Evolutionary conservation across 1,140 invertebrate genomes (phyloP).

Genomic region (Drosophila mauritiana): DNA sequence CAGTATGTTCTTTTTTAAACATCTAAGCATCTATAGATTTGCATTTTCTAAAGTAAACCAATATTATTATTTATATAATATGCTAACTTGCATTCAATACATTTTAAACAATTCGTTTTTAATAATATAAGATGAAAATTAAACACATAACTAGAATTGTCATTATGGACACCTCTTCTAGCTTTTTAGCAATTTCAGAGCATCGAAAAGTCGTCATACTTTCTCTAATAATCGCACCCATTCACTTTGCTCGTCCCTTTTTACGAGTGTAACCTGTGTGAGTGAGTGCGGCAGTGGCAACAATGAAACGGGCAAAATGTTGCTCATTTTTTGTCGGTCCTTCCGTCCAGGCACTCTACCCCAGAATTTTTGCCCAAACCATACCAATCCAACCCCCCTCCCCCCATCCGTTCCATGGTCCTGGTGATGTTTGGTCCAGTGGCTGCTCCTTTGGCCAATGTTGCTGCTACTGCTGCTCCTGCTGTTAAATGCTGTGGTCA

Average conservation of each 20-base stretch:
- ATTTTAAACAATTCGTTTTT: too few relatives aligned
- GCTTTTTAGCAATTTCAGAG: background rate
- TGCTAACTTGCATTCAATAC: too few relatives aligned
- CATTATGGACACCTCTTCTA: too few relatives aligned
- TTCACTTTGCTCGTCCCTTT: background rate
- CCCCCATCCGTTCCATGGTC: conserved; percentile 15
- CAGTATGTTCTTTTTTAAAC: too few relatives aligned
- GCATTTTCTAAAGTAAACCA: too few relatives aligned
- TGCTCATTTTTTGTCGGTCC: conserved; percentile 67
- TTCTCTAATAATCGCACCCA: background rate
- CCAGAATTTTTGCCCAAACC: conserved; percentile 4
- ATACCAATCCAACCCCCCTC: too few relatives aligned
- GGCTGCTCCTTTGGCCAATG: conserved; percentile 40
- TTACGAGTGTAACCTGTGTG: conserved; percentile 11
- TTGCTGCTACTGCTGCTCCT: conserved; percentile 27
- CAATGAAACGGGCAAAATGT: conserved; percentile 78
- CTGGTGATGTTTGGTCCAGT: conserved; percentile 44
- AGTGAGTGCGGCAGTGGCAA: conserved; percentile 46
- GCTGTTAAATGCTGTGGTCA: conserved; percentile 61
- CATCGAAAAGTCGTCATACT: background rate
- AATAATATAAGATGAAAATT: too few relatives aligned
- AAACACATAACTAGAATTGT: too few relatives aligned
- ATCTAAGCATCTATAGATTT: too few relatives aligned
- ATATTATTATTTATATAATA: too few relatives aligned
- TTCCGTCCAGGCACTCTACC: conserved; percentile 4